These are phyloP conservation scores for Tolypeutes matacus DNA, from an alignment of 2,797 vertebrate species.

Conservation along the genomic window DNA sequence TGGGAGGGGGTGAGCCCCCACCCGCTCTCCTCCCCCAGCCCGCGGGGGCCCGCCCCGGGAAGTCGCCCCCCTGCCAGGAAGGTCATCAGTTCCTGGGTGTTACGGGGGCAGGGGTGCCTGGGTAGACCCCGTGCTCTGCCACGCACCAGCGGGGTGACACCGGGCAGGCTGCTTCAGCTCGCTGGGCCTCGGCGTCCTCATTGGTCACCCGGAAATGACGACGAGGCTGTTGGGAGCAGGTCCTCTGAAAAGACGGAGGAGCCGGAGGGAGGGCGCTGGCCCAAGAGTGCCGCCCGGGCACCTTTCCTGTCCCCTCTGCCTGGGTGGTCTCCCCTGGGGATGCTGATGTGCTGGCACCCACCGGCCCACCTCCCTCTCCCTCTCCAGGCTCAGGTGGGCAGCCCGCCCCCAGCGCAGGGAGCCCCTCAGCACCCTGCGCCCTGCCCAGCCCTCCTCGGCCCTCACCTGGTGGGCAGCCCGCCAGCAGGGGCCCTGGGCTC, in stretches of 20 bases:
- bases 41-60: background rate
- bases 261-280: too few relatives aligned
- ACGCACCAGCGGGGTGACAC: slow-evolving; percentile 41
- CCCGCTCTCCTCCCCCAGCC: too few relatives aligned
- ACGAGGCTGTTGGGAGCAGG: background rate
- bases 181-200: slow-evolving; percentile 2
- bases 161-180: background rate
- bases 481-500: background rate
- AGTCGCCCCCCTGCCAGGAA: background rate
- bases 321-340: background rate
- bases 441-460: fast-evolving
- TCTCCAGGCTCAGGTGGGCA: background rate
- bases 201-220: slow-evolving; percentile 54
- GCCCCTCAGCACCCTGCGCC: background rate
- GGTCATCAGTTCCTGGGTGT: background rate
- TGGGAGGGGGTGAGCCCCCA: too few relatives aligned
- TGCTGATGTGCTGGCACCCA: fast-evolving
- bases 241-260: background rate
- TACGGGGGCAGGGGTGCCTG: too few relatives aligned
- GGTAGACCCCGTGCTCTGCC: background rate
- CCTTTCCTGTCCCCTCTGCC: background rate
- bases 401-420: background rate
- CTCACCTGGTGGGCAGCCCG: background rate
- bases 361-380: background rate
- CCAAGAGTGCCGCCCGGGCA: background rate